phyloP scores from a whole-genome alignment of 2,113 vertebrate genomes.

The Crotalus horridus region DNA sequence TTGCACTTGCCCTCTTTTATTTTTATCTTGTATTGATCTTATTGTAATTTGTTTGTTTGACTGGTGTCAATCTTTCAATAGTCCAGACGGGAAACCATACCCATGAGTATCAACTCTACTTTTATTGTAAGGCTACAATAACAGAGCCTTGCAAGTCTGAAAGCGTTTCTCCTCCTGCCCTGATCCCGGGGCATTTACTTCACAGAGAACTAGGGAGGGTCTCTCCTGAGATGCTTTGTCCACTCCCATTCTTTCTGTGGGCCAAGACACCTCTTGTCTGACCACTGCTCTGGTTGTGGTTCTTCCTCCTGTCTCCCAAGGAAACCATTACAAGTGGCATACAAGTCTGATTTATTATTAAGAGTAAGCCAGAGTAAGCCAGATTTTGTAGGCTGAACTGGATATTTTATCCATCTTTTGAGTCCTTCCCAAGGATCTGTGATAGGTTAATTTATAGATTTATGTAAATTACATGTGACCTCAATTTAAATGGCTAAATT shows the following conservation, averaged over 20 bases:
- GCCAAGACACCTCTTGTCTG: neutral
- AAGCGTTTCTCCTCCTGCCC: neutral
- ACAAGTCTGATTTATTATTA: neutral
- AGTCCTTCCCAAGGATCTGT: neutral
- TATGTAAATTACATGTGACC: too few species aligned
- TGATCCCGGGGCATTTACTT: neutral
- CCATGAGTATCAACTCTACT: neutral
- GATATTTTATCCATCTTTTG: neutral
- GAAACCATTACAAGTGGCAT: neutral
- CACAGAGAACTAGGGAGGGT: neutral
- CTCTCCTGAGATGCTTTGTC: neutral
- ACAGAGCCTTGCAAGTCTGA: neutral
- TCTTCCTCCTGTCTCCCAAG: neutral
- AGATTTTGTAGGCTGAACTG: neutral
- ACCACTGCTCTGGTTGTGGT: neutral
- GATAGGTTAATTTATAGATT: too few species aligned
- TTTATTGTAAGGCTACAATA: neutral
- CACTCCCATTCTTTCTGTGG: neutral
- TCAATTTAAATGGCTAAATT: too few species aligned
- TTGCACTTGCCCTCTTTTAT: neutral
- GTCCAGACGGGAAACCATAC: neutral
- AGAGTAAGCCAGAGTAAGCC: neutral
- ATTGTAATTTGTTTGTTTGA: neutral
- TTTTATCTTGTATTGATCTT: neutral
- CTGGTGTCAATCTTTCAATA: neutral